phyloP scores from a whole-genome alignment of 2,113 vertebrate species.

The Pygoscelis antarcticus region DNA sequence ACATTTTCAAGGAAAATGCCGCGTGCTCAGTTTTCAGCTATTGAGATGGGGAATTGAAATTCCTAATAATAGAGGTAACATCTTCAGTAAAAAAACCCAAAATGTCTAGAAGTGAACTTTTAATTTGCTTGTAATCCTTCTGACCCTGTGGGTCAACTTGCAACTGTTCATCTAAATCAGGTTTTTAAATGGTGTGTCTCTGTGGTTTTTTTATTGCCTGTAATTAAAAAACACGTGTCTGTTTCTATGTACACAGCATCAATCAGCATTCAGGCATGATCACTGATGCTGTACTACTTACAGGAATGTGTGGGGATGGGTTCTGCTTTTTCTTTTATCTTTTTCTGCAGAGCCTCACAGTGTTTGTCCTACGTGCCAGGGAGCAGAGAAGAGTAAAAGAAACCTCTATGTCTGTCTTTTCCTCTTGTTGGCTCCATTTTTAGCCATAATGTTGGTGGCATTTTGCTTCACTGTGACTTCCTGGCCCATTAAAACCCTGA shows the following conservation, averaged over 20 bases:
- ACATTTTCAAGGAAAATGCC: neutral
- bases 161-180: neutral
- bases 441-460: neutral
- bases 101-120: neutral
- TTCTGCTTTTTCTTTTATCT: slow-evolving; percentile 21
- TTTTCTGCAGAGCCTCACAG: neutral
- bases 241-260: neutral
- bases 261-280: neutral
- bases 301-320: neutral
- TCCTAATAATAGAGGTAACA: neutral
- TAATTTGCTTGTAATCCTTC: neutral
- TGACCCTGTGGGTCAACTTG: neutral
- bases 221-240: slow-evolving; percentile 21
- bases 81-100: neutral
- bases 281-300: neutral
- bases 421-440: neutral
- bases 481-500: slow-evolving; percentile 7
- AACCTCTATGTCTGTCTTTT: neutral
- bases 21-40: neutral
- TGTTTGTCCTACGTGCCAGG: neutral
- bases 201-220: slow-evolving; percentile 22
- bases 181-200: neutral
- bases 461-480: slow-evolving; percentile 33
- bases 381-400: neutral
- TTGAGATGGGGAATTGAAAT: neutral